Conservation (phyloP, 2,113 vertebrate genomes). For the Rhinoderma darwinii region DNA sequence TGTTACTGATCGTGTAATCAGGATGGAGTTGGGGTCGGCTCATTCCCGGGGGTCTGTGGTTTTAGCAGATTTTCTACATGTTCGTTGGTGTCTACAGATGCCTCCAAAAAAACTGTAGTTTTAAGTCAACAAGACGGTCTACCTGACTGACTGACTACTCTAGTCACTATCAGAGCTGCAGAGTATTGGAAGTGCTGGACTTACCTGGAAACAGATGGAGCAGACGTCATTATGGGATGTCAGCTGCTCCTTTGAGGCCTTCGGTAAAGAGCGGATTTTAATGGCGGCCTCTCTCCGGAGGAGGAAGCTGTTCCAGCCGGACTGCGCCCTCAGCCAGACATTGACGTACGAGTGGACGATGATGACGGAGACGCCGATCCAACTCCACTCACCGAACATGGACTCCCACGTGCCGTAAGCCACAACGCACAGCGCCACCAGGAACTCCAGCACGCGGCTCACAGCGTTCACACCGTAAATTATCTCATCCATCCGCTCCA, state of each 20-base stretch:
- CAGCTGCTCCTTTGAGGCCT: slow-evolving; percentile 76
- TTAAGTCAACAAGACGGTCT: too few relatives aligned
- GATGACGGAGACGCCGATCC: slow-evolving; percentile 86
- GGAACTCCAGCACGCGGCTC: slow-evolving; percentile 85
- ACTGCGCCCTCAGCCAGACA: slow-evolving; percentile 84
- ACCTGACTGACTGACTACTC: too few relatives aligned
- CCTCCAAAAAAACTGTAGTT: too few relatives aligned
- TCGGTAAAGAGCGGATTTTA: slow-evolving; percentile 80
- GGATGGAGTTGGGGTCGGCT: too few relatives aligned
- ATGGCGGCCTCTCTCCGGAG: slow-evolving; percentile 81
- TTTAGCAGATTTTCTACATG: too few relatives aligned
- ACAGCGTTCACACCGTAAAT: slow-evolving; percentile 82
- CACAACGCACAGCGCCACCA: slow-evolving; percentile 86
- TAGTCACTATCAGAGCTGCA: too few relatives aligned
- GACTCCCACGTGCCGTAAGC: slow-evolving; percentile 85
- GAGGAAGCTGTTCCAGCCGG: slow-evolving; percentile 86
- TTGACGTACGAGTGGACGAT: slow-evolving; percentile 89
- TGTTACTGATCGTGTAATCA: too few relatives aligned
- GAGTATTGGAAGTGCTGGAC: slow-evolving; percentile 46
- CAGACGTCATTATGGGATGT: slow-evolving; percentile 79
- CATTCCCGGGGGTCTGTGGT: too few relatives aligned
- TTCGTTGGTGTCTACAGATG: too few relatives aligned
- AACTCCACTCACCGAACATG: slow-evolving; percentile 86
- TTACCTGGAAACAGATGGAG: slow-evolving; percentile 88
- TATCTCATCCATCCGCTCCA: slow-evolving; percentile 83